Base-by-base conservation (phyloP, 2,888 invertebrate species). In the Synergus gifuensis region DNA sequence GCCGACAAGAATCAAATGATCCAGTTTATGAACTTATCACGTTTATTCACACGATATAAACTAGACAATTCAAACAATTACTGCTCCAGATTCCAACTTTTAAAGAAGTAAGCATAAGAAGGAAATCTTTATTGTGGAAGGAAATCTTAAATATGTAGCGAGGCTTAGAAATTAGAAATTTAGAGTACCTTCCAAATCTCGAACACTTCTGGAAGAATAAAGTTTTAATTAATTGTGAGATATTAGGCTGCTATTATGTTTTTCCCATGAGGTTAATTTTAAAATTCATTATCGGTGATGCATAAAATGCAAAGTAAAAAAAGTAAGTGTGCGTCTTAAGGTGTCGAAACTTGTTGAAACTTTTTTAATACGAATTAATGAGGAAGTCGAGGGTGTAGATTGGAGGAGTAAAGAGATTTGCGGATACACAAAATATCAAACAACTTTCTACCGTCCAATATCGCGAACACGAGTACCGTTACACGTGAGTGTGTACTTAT, bases 371-470 rank as follows among this genome's bases (percentile, higher is more conserved):
- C 18, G 22, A 60, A 60, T 22, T 60, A 22, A 60, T 60, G 60
- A 60, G 22, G 12, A 60, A 60, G 22, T 22, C 0, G 60, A 60
- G 60, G 60, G 60, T 9, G 22, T 2, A 60, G 60, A 60, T 46
- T 12, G 12, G 46, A 12, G 11, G 46, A 46, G 46, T 8, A 46
- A 46, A 46, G 12, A 46, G 46, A 46, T 46, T 46, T 46, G 58
- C 77, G 42, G 66, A 63, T 83, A 79, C 81, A 81, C 83, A 78
- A 86, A 86, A 86, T 87, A 86, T 86, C 84, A 89, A 87, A 89
- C 86, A 87, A 88, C 88, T 89, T 88, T 89, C 88, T 87, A 88
- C 81, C 77, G 60, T 12, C 4, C 60, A 22, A 22, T 60, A 60
- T 60, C 22, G 60, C 60, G 11, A 60, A 60, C 12, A 60, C 22